These are phyloP conservation scores for Standfussiana lucernea DNA, from an alignment of 2,888 invertebrate species.

Conservation along the genomic window DNA sequence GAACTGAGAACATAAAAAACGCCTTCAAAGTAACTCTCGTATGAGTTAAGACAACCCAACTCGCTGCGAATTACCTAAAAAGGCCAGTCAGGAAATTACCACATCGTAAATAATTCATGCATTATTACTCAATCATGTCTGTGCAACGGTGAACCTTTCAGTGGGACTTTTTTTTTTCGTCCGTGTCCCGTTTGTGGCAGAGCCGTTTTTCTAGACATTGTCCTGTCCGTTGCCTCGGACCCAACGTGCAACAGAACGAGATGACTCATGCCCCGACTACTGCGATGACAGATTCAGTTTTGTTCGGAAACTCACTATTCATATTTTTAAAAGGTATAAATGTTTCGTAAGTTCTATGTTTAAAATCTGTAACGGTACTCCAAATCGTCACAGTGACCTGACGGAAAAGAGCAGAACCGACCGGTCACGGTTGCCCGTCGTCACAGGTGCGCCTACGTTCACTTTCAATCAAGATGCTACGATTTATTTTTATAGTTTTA, in stretches of 20 bases:
- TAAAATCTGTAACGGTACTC: conserved; percentile 81
- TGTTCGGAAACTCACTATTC: conserved; percentile 53
- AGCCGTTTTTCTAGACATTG: conserved; percentile 82
- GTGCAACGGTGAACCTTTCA: conserved; percentile 83
- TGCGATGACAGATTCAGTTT: conserved; percentile 65
- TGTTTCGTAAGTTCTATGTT: conserved; percentile 69
- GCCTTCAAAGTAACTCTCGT: conserved; percentile 68
- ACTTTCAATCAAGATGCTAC: conserved; percentile 85
- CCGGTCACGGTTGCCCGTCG: conserved; percentile 82
- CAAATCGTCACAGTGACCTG: conserved; percentile 84
- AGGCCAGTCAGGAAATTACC: conserved; percentile 83
- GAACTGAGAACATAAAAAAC: conserved; percentile 72
- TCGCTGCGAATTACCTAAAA: conserved; percentile 80
- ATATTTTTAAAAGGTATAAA: conserved; percentile 58
- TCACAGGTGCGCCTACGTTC: conserved; percentile 87
- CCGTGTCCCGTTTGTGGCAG: conserved; percentile 72
- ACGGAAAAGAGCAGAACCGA: conserved; percentile 80
- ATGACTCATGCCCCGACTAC: conserved; percentile 66
- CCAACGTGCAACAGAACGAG: conserved; percentile 53
- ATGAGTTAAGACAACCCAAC: conserved; percentile 68
- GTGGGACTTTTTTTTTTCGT: conserved; percentile 75
- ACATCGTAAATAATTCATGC: conserved; percentile 89
- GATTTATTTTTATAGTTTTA: conserved; percentile 78
- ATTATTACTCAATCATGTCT: conserved; percentile 88
- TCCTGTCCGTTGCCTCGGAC: conserved; percentile 77